Percentiles rank a stretch among this genome's conserved stretches.
These are phyloP conservation scores for Coenonympha glycerion DNA, from an alignment of 2,888 invertebrate species.

Conservation along the genomic window DNA sequence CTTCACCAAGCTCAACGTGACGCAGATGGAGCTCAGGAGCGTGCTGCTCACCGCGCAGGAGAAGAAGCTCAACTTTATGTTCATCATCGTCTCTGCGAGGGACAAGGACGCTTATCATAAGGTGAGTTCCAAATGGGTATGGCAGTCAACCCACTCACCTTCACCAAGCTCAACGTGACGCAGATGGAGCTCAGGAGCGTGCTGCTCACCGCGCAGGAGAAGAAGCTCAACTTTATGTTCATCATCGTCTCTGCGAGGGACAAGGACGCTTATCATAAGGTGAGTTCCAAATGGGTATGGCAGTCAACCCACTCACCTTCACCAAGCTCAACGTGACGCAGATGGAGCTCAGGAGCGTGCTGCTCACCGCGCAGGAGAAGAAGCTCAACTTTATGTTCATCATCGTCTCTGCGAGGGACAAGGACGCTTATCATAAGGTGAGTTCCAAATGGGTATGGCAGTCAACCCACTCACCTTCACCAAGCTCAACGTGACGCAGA, in stretches of 20 bases:
- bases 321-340: slow-evolving; percentile 39
- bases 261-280: slow-evolving; percentile 67
- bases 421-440: slow-evolving; percentile 68
- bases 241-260: slow-evolving; percentile 73
- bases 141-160: slow-evolving; percentile 39
- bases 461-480: slow-evolving; percentile 39
- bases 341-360: slow-evolving; percentile 34
- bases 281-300: slow-evolving; percentile 53
- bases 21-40: slow-evolving; percentile 35
- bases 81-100: slow-evolving; percentile 76
- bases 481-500: slow-evolving; percentile 39
- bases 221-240: slow-evolving; percentile 71
- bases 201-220: slow-evolving; percentile 37
- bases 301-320: slow-evolving; percentile 38
- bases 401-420: slow-evolving; percentile 67
- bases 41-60: slow-evolving; percentile 38
- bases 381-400: slow-evolving; percentile 76
- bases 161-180: slow-evolving; percentile 38
- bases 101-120: slow-evolving; percentile 64
- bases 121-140: slow-evolving; percentile 56
- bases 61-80: slow-evolving; percentile 64
- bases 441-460: slow-evolving; percentile 49
- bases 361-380: slow-evolving; percentile 38
- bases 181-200: slow-evolving; percentile 36
- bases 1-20: slow-evolving; percentile 38